Conservation (phyloP, 2,888 invertebrate genomes). For the Drosophila seclusa region DNA sequence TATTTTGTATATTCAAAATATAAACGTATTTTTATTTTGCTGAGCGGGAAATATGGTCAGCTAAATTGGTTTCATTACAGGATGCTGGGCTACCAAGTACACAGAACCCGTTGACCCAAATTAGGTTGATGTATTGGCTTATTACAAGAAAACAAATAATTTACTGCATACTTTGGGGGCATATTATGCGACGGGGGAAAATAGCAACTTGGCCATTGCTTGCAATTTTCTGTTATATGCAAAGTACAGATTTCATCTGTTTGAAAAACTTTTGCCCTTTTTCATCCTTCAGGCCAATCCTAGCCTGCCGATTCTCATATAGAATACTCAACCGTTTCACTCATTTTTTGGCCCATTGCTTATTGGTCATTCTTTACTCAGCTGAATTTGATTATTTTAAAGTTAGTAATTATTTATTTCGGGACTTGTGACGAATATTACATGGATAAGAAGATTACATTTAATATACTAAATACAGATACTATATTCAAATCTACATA, state of each 20-base stretch:
- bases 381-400: background rate
- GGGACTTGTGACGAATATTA: constrained; percentile 6
- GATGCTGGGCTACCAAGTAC: background rate
- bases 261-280: background rate
- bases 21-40: background rate
- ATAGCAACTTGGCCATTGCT: background rate
- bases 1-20: background rate
- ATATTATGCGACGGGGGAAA: background rate
- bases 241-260: background rate
- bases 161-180: background rate
- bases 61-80: background rate
- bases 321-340: background rate
- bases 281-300: background rate
- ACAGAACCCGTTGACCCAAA: background rate
- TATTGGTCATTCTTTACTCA: background rate
- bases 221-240: background rate
- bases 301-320: no score
- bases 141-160: background rate
- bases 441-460: constrained; percentile 19
- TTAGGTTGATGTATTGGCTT: background rate
- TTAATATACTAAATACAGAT: constrained; percentile 17
- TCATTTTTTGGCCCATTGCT: background rate
- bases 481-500: constrained; percentile 29
- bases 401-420: background rate
- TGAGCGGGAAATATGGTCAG: background rate